phyloP scores from a whole-genome alignment of 1,140 invertebrate genomes.

The Tyrophagus putrescentiae region DNA sequence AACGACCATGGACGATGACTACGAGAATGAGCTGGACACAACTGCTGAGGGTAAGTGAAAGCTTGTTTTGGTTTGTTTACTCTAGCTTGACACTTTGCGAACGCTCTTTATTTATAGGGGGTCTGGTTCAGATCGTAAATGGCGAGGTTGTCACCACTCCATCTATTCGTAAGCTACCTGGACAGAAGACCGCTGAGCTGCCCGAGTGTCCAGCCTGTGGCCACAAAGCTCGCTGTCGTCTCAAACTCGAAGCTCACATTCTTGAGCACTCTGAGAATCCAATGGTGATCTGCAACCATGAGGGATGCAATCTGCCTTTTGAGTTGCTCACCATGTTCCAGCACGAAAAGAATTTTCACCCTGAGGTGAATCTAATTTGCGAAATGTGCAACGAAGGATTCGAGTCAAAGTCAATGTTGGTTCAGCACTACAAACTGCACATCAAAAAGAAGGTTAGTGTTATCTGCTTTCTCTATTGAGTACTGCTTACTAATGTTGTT shows the following conservation, averaged over 20 bases:
- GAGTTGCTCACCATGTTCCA: background rate
- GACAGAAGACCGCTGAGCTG: background rate
- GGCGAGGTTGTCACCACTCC: background rate
- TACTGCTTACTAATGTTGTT: background rate
- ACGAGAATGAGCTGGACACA: background rate
- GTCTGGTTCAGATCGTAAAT: background rate
- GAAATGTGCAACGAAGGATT: slow-evolving; percentile 16
- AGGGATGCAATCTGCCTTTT: background rate
- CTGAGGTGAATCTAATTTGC: slow-evolving; percentile 1
- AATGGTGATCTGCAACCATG: slow-evolving; percentile 16
- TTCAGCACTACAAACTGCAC: slow-evolving; percentile 16
- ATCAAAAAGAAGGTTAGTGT: background rate
- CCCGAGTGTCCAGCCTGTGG: slow-evolving; percentile 14
- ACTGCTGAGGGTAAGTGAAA: background rate
- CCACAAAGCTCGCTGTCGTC: background rate
- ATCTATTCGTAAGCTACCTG: slow-evolving; percentile 1
- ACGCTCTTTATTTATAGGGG: background rate
- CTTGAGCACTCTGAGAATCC: slow-evolving; percentile 12
- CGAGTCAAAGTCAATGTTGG: background rate
- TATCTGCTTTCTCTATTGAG: background rate
- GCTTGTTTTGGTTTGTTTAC: background rate
- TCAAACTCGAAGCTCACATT: slow-evolving; percentile 4
- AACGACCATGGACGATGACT: background rate
- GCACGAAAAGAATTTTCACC: slow-evolving; percentile 15
- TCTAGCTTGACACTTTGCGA: no score